Evolutionary conservation across 2,113 vertebrate genomes (phyloP).

Genomic region (Melanocharis versteri): DNA sequence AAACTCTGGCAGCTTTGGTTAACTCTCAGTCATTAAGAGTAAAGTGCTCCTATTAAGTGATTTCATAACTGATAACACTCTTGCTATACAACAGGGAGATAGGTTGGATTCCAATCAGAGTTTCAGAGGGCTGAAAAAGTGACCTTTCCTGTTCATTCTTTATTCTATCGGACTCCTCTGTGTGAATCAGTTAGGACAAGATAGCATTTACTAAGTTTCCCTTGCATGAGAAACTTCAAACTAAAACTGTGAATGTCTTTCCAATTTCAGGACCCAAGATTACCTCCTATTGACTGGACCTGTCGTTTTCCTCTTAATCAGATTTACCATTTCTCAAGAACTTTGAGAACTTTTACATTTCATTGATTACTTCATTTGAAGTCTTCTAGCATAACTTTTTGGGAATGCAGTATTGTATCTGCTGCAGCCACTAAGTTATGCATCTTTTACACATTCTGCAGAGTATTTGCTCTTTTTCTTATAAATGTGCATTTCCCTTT

Average conservation of each 20-base stretch:
- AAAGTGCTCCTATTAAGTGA: not conserved
- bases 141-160: not conserved
- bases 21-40: constrained; percentile 1
- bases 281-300: not conserved
- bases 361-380: not conserved
- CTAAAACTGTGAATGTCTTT: not conserved
- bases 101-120: not conserved
- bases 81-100: not conserved
- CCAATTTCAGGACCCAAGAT: not conserved
- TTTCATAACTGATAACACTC: not conserved
- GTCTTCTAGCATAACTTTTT: not conserved
- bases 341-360: not conserved
- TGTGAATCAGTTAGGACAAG: not conserved
- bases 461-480: not conserved
- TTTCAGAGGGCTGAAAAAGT: not conserved
- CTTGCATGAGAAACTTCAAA: not conserved
- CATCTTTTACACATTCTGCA: not conserved
- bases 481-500: not conserved
- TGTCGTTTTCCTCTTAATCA: not conserved
- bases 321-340: not conserved
- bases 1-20: not conserved
- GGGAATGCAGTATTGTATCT: not conserved
- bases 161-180: not conserved
- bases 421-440: not conserved
- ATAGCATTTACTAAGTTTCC: not conserved